A percentile compares a stretch with the other conserved stretches of the same genome.
Conservation (phyloP, 2,797 vertebrate genomes). For the Gymnoscopelus braueri region DNA sequence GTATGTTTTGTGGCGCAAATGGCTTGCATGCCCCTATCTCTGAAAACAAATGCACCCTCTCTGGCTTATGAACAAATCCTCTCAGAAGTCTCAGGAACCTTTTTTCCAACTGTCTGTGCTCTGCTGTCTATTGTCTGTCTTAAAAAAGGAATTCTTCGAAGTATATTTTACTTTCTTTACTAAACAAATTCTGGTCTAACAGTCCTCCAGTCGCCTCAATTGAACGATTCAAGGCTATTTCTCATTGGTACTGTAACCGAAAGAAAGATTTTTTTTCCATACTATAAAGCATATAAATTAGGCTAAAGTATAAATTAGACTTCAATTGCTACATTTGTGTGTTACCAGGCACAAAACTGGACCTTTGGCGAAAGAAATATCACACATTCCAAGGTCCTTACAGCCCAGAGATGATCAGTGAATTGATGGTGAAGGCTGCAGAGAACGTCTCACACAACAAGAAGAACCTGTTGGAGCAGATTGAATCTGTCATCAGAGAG, state of each 20-base stretch:
- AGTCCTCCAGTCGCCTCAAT: too few relatives aligned
- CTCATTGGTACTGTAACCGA: too few relatives aligned
- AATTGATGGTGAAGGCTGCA: not conserved
- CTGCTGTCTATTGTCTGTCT: not conserved
- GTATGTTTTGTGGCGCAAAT: slow-evolving; percentile 1
- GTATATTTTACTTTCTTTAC: too few relatives aligned
- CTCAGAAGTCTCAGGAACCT: not conserved
- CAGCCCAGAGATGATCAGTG: not conserved
- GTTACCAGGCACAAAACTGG: not conserved
- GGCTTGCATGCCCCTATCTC: not conserved
- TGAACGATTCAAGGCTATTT: too few relatives aligned
- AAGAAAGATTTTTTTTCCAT: too few relatives aligned
- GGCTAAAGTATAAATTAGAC: too few relatives aligned
- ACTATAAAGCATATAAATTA: too few relatives aligned
- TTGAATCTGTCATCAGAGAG: not conserved
- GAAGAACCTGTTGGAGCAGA: not conserved
- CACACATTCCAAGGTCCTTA: not conserved
- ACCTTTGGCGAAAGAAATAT: not conserved
- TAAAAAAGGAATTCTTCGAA: too few relatives aligned
- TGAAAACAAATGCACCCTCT: not conserved
- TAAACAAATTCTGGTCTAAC: too few relatives aligned
- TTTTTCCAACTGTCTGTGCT: not conserved
- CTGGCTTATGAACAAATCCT: not conserved
- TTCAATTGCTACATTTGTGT: not conserved
- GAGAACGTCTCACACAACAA: slow-evolving; percentile 5